Evolutionary conservation across 2,797 vertebrate species (phyloP).

Genomic region (Thalassophryne amazonica): DNA sequence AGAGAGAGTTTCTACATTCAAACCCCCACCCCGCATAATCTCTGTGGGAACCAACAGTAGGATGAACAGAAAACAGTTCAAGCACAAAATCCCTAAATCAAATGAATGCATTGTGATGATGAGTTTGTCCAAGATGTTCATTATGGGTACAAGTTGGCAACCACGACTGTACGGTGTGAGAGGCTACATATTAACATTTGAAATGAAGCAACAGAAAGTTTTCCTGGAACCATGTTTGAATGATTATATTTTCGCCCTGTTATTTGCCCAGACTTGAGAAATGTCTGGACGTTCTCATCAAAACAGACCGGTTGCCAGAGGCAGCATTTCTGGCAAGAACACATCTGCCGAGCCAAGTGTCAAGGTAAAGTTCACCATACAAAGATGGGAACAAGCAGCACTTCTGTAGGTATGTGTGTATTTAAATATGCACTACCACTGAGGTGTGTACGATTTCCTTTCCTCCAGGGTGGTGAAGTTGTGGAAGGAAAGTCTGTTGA

Average conservation of each 20-base stretch:
- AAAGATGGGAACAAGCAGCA: too few species aligned
- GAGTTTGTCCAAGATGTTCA: too few species aligned
- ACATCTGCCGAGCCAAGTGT: constrained; percentile 92
- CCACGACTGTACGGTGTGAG: too few species aligned
- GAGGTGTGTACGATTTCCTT: not conserved
- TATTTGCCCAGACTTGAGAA: constrained; percentile 82
- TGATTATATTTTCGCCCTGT: not conserved
- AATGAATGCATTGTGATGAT: too few species aligned
- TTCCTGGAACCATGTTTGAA: not conserved
- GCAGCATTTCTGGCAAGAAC: constrained; percentile 94
- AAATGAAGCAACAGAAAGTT: too few species aligned
- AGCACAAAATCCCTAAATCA: too few species aligned
- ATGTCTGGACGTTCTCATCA: constrained; percentile 92
- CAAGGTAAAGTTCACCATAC: constrained; percentile 69
- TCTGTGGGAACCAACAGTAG: too few species aligned
- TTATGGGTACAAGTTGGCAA: too few species aligned
- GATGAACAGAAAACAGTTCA: too few species aligned
- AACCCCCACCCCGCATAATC: too few species aligned
- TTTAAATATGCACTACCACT: not conserved
- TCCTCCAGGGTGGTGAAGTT: constrained; percentile 85
- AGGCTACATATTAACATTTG: too few species aligned
- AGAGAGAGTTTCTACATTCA: too few species aligned
- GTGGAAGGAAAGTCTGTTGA: constrained; percentile 91
- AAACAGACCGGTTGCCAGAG: constrained; percentile 91
- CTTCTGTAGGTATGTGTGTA: not conserved